Evolutionary conservation across 2,888 invertebrate species (phyloP).

Genomic region (Heteromyza rotundicornis): DNA sequence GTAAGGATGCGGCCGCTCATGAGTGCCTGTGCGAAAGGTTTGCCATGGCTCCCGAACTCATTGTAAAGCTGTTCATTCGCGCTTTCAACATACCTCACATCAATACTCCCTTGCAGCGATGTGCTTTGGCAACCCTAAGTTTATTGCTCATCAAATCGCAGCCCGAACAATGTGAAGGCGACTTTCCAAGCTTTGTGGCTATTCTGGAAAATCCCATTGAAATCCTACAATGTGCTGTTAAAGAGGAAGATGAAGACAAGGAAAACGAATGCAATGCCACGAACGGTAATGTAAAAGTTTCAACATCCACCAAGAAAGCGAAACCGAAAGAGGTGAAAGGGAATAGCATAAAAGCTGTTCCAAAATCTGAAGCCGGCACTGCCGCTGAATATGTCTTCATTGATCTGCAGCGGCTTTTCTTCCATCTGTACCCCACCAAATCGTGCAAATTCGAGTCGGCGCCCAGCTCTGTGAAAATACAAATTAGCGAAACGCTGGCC

Average conservation of each 20-base stretch:
- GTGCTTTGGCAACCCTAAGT: constrained; percentile 38
- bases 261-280: neutral
- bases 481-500: constrained; percentile 49
- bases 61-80: constrained; percentile 39
- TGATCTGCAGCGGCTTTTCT: constrained; percentile 42
- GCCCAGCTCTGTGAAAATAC: constrained; percentile 38
- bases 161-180: constrained; percentile 3
- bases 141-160: constrained; percentile 43
- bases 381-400: constrained; percentile 35
- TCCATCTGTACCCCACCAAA: constrained; percentile 38
- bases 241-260: constrained; percentile 16
- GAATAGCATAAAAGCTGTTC: neutral
- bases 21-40: constrained; percentile 43
- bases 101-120: constrained; percentile 38
- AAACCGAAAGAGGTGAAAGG: neutral
- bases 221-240: neutral
- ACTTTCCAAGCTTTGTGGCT: constrained; percentile 29
- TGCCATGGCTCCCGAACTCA: constrained; percentile 21
- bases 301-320: neutral
- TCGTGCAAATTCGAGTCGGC: constrained; percentile 40
- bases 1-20: constrained; percentile 44
- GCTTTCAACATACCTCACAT: constrained; percentile 34
- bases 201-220: constrained; percentile 27
- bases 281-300: neutral
- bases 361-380: neutral